phyloP scores from a whole-genome alignment of 1,140 invertebrate species.

The Polypedilum vanderplanki region DNA sequence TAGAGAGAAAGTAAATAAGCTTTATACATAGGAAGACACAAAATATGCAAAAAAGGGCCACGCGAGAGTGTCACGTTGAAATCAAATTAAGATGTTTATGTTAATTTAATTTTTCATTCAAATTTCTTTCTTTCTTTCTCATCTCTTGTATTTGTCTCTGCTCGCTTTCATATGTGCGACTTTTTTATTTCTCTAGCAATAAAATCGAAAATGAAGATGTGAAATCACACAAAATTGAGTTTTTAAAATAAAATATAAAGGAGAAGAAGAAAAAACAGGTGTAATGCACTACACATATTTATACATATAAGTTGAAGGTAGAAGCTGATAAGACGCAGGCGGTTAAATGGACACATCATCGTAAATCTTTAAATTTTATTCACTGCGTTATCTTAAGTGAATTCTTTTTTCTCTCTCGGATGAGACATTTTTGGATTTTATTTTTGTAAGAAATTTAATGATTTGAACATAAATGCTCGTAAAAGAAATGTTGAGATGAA shows the following conservation, averaged over 20 bases:
- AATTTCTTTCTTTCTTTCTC: constrained; percentile 3
- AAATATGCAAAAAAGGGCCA: constrained; percentile 5
- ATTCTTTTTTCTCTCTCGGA: background rate
- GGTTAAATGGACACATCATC: constrained; percentile 17
- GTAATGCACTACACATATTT: constrained; percentile 1
- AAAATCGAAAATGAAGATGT: constrained; percentile 19
- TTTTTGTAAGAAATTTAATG: too few species aligned
- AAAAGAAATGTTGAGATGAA: too few species aligned
- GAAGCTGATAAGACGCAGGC: constrained; percentile 10
- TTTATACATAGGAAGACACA: background rate
- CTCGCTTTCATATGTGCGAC: too few species aligned
- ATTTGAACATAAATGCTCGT: too few species aligned
- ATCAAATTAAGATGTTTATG: constrained; percentile 19
- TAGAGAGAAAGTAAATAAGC: too few species aligned
- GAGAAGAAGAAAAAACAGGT: background rate
- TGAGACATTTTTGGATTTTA: too few species aligned
- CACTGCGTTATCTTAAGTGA: constrained; percentile 12
- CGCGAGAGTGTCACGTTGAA: background rate
- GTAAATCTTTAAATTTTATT: constrained; percentile 20
- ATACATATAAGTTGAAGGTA: background rate
- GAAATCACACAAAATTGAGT: background rate
- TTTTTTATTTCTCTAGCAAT: background rate
- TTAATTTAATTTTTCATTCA: constrained; percentile 20
- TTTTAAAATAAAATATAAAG: background rate
- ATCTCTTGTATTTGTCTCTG: background rate